Evolutionary conservation across 2,797 vertebrate species (phyloP).

Genomic region (Neosilurus mollespiculum): DNA sequence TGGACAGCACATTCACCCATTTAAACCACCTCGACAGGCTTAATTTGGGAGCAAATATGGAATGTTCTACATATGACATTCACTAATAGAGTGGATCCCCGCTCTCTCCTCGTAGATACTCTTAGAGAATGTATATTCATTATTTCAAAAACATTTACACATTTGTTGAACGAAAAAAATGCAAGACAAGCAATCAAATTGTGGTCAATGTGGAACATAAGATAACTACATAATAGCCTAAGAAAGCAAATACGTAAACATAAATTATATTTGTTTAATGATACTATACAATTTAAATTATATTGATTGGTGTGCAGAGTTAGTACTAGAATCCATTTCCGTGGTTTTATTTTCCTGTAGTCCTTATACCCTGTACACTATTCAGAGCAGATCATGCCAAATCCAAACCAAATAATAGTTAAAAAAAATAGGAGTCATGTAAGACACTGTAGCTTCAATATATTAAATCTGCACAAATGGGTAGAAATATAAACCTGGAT

Average conservation of each 20-base stretch:
- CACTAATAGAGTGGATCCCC: not conserved
- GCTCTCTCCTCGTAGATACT: not conserved
- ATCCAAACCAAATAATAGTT: conserved; percentile 48
- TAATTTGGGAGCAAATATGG: conserved; percentile 46
- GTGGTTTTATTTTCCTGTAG: conserved; percentile 31
- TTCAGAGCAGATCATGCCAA: conserved; percentile 53
- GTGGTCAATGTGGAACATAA: conserved; percentile 17
- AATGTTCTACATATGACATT: conserved; percentile 57
- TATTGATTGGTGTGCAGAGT: conserved; percentile 37
- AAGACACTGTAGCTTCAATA: conserved; percentile 47
- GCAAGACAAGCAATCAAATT: conserved; percentile 18
- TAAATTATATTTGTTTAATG: conserved; percentile 52
- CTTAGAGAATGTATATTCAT: not conserved
- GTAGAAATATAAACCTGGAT: conserved; percentile 31
- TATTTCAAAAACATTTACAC: not conserved
- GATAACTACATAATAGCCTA: conserved; percentile 43
- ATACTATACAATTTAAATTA: conserved; percentile 53
- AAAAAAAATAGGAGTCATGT: conserved; percentile 37
- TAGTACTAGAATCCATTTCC: conserved; percentile 39
- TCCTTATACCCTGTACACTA: conserved; percentile 36
- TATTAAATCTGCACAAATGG: conserved; percentile 41
- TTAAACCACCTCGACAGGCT: conserved; percentile 27
- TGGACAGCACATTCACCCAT: conserved; percentile 36
- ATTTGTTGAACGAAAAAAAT: not conserved
- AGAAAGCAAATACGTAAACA: conserved; percentile 46